phyloP scores from a whole-genome alignment of 2,888 invertebrate genomes.

The Cephonodes hylas region DNA sequence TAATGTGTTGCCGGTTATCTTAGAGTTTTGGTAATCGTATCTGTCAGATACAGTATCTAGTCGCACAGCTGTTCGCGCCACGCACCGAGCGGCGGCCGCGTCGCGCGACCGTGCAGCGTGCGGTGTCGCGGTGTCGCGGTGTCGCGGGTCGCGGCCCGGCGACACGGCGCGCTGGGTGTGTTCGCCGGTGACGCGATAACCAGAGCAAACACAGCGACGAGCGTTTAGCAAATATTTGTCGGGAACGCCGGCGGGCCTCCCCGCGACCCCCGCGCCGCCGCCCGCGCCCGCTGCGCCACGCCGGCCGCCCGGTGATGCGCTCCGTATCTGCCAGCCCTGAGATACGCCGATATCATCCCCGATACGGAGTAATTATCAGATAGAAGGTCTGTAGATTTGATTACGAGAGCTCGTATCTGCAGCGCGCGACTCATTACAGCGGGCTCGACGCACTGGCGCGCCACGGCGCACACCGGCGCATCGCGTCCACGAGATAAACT shows the following conservation, averaged over 20 bases:
- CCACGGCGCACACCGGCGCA: conserved; percentile 21
- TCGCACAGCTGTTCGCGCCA: conserved; percentile 43
- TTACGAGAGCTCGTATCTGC: conserved; percentile 65
- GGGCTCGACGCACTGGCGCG: conserved; percentile 38
- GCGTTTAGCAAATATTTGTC: conserved; percentile 63
- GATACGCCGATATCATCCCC: conserved; percentile 69
- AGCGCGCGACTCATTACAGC: conserved; percentile 51
- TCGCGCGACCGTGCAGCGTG: background rate
- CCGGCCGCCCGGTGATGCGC: conserved; percentile 24
- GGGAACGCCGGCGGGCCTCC: conserved; percentile 41
- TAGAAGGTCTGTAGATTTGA: conserved; percentile 71
- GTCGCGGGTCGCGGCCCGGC: conserved; percentile 1
- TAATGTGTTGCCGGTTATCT: conserved; percentile 75
- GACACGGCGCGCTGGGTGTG: conserved; percentile 17
- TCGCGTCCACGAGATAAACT: conserved; percentile 16
- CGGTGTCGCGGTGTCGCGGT: background rate
- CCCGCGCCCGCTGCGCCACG: conserved; percentile 20
- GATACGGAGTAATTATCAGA: conserved; percentile 76
- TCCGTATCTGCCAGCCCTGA: conserved; percentile 50
- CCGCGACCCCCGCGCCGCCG: conserved; percentile 23
- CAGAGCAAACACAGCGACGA: conserved; percentile 55
- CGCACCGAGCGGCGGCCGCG: conserved; percentile 12
- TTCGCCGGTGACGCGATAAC: conserved; percentile 51
- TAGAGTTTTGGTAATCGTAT: conserved; percentile 72
- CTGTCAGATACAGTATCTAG: conserved; percentile 70